Evolutionary conservation across 2,797 vertebrate species (phyloP), one percentile per base, ranked within the genome.

Genomic region (Limnodromus scolopaceus): DNA sequence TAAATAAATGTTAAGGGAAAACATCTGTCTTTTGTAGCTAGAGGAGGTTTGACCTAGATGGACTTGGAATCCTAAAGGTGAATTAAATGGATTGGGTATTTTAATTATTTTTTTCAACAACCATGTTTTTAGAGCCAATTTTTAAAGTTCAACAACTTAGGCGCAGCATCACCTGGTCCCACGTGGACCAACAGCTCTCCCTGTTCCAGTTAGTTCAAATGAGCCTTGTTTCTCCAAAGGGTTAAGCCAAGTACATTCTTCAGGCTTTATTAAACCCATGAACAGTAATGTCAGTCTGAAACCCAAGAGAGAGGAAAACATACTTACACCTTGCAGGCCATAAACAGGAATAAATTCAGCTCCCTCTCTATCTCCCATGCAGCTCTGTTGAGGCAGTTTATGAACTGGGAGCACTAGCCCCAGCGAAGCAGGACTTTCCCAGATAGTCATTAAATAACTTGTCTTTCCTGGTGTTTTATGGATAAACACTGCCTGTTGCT

Each of bases 211-310:
- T n/a, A 53, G 41, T 49, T 68, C 46, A 55, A 65, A 60, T 16
- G 34, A 87, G 61, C 55, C 27, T 88, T 17, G 28, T 45, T 77
- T 86, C 77, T 68, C 69, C 23, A 57, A 80, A 68, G 32, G 34
- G 46, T 75, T 89, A 96, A 88, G 76, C 49, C 27, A 32, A 77
- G 75, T 51, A 49, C 71, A 80, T 85, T 87, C 60, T 87, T 91
- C n/a, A 76, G 48, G 60, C 84, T 95, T 96, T 95, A 88, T 93
- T 91, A 93, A 92, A 82, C 48, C 51, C 57, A 41, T 72, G 71
- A 93, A 82, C 64, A 87, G 55, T 34, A 89, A 68, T 25, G 85
- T 91, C 84, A 95, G 80, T 78, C 91, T 90, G 53, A 94, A 93
- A 86, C 51, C 32, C 84, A 86, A 46, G 91, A 70, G 68, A 93